A percentile compares a stretch with the other conserved stretches of the same genome.
Evolutionary conservation across 2,797 vertebrate species (phyloP).

Genomic region (Bucorvus abyssinicus): DNA sequence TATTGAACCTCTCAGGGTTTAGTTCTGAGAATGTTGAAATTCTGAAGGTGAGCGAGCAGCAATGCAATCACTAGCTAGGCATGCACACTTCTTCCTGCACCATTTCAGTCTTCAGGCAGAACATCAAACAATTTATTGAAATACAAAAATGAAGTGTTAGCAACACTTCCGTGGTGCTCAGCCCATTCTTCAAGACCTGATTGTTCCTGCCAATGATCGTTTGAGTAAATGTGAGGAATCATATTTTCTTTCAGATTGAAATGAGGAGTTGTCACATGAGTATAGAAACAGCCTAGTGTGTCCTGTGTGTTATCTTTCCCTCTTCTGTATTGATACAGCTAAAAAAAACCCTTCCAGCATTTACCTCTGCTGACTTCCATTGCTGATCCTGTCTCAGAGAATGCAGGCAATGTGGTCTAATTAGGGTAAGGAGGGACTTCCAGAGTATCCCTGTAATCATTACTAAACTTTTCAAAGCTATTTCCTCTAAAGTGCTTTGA

Average conservation of each 20-base stretch:
- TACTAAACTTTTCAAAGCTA: conserved; percentile 1
- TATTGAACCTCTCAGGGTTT: background rate
- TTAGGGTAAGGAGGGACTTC: background rate
- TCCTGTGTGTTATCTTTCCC: background rate
- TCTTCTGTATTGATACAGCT: background rate
- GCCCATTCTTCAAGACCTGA: background rate
- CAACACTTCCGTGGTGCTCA: background rate
- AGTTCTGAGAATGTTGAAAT: background rate
- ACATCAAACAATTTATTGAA: background rate
- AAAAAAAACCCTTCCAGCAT: background rate
- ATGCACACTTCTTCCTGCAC: background rate
- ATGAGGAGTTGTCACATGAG: background rate
- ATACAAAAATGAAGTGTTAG: background rate
- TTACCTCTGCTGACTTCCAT: background rate
- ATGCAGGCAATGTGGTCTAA: background rate
- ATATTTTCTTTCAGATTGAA: background rate
- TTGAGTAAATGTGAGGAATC: background rate
- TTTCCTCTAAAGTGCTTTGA: conserved; percentile 7
- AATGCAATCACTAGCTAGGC: background rate
- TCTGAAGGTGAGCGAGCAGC: background rate
- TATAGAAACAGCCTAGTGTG: background rate
- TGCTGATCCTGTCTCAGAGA: background rate
- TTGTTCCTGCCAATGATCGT: background rate
- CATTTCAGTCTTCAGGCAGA: background rate
- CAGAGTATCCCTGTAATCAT: background rate